Conservation (phyloP, 2,888 invertebrate species). For the Theretra japonica region DNA sequence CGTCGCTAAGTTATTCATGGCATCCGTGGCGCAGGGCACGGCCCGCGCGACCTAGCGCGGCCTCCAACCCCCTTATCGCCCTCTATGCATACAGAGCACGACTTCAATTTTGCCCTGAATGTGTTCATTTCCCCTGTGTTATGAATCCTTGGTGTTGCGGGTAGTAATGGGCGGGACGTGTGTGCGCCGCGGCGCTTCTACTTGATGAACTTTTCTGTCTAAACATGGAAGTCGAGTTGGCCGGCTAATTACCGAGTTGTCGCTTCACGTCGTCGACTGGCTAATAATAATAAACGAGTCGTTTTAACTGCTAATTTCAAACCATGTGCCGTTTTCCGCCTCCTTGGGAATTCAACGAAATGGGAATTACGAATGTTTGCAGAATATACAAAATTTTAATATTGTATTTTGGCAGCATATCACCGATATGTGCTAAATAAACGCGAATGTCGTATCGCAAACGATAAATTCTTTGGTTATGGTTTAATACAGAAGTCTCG, state of each 20-base stretch:
- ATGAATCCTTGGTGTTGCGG: slow-evolving; percentile 49
- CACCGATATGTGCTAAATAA: neutral
- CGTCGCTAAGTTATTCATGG: slow-evolving; percentile 69
- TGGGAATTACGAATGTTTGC: neutral
- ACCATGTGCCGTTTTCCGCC: neutral
- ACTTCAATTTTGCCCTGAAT: slow-evolving; percentile 64
- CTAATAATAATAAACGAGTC: slow-evolving; percentile 9
- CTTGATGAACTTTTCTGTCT: slow-evolving; percentile 15
- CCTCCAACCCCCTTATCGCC: slow-evolving; percentile 59
- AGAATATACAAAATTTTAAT: neutral
- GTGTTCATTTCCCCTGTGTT: slow-evolving; percentile 51
- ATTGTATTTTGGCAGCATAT: neutral
- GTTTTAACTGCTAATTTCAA: slow-evolving; percentile 18
- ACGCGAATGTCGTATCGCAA: neutral
- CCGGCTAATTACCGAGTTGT: slow-evolving; percentile 3
- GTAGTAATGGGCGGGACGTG: slow-evolving; percentile 36
- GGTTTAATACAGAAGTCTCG: slow-evolving; percentile 39
- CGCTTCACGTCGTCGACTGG: neutral
- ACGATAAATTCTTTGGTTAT: slow-evolving; percentile 16
- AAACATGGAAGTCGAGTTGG: slow-evolving; percentile 6
- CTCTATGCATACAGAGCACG: slow-evolving; percentile 64
- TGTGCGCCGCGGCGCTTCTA: neutral
- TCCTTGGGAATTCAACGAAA: neutral
- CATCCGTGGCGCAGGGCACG: slow-evolving; percentile 54
- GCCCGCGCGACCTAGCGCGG: slow-evolving; percentile 43